phyloP scores from a whole-genome alignment of 2,888 invertebrate genomes.

The Mythimna albipuncta region DNA sequence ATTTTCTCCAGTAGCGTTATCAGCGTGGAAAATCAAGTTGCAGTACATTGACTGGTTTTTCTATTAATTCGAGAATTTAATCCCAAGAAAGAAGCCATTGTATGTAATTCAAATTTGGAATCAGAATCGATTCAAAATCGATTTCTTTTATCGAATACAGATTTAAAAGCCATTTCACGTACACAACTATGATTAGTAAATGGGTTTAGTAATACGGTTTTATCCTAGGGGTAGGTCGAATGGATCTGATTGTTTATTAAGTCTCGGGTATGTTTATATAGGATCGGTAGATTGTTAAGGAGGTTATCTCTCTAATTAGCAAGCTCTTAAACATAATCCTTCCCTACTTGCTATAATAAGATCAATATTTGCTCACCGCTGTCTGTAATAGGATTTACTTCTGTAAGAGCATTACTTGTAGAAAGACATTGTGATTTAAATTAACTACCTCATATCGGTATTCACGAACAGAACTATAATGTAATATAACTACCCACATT shows the following conservation, averaged over 20 bases:
- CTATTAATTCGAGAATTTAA: conserved; percentile 24
- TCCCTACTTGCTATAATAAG: conserved; percentile 78
- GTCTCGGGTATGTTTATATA: conserved; percentile 82
- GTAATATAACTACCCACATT: background rate
- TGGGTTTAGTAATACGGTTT: conserved; percentile 61
- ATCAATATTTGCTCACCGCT: conserved; percentile 74
- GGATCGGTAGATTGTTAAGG: conserved; percentile 83
- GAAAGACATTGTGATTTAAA: conserved; percentile 33
- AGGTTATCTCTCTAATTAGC: conserved; percentile 86
- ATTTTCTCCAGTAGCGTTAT: conserved; percentile 36
- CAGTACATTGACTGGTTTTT: conserved; percentile 42
- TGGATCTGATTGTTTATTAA: conserved; percentile 72
- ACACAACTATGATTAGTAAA: conserved; percentile 46
- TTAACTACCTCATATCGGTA: conserved; percentile 14
- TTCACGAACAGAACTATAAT: background rate
- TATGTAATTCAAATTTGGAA: conserved; percentile 34
- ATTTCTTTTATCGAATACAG: conserved; percentile 26
- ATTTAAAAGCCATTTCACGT: conserved; percentile 54
- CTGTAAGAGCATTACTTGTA: conserved; percentile 49
- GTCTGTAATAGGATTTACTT: conserved; percentile 68
- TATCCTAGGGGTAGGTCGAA: conserved; percentile 67
- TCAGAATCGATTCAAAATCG: conserved; percentile 27
- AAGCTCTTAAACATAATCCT: conserved; percentile 85
- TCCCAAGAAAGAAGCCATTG: conserved; percentile 32
- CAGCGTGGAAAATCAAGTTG: conserved; percentile 35